These are phyloP conservation scores for Trachelus stipa DNA, from an alignment of 2,888 invertebrate species.

Conservation along the genomic window DNA sequence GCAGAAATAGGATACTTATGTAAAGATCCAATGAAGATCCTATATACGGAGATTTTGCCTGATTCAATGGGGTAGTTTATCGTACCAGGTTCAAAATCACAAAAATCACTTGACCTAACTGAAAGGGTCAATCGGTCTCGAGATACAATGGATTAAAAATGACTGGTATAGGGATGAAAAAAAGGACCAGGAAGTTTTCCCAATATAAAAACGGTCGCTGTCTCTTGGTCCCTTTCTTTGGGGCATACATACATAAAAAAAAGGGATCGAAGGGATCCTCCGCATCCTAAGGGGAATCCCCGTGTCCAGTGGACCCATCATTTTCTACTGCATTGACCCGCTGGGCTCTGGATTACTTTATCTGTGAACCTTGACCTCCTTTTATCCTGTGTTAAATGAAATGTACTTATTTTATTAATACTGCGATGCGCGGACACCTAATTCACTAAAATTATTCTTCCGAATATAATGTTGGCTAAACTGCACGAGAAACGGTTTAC, in stretches of 20 bases:
- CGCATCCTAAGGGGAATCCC: not conserved
- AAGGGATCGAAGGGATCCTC: not conserved
- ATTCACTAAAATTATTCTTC: not conserved
- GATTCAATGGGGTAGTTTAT: too few relatives aligned
- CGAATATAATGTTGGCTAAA: not conserved
- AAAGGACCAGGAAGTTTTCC: too few relatives aligned
- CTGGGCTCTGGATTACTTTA: not conserved
- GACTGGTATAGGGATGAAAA: too few relatives aligned
- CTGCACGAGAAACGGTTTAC: conserved; percentile 7
- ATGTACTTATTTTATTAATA: not conserved
- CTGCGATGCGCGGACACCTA: not conserved
- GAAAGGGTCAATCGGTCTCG: too few relatives aligned
- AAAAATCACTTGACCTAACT: too few relatives aligned
- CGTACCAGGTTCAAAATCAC: too few relatives aligned
- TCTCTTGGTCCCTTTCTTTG: not conserved
- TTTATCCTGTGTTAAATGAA: not conserved
- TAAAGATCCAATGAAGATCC: not conserved
- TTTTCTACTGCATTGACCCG: not conserved
- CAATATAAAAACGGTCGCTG: too few relatives aligned
- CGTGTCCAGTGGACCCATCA: not conserved
- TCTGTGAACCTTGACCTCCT: not conserved
- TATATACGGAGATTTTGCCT: not conserved
- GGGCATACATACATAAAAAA: not conserved
- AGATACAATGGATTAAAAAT: too few relatives aligned
- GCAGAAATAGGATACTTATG: not conserved